These are phyloP conservation scores for Patagioenas fasciata DNA, from an alignment of 2,113 vertebrate genomes.

Conservation along the genomic window DNA sequence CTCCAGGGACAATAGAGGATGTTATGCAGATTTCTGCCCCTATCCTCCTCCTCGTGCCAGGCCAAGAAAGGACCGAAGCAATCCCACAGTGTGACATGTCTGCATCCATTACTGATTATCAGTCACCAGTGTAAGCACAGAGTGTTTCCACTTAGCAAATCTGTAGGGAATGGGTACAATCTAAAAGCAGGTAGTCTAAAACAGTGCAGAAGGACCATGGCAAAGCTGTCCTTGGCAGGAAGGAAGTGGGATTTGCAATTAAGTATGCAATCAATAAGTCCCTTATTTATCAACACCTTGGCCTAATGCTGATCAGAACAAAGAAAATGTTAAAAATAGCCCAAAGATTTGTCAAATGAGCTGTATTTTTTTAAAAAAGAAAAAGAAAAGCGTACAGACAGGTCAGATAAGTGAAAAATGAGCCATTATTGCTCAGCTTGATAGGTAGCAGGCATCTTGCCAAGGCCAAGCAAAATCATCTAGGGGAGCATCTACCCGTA, in stretches of 20 bases:
- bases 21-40: neutral
- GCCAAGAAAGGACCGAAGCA: neutral
- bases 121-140: neutral
- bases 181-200: neutral
- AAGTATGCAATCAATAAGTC: neutral
- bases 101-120: neutral
- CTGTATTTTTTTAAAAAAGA: neutral
- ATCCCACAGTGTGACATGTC: too few species aligned
- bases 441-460: neutral
- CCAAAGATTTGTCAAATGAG: neutral
- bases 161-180: neutral
- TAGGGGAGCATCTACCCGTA: rapidly evolving
- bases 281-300: rapidly evolving
- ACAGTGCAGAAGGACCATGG: neutral
- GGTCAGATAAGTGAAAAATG: neutral
- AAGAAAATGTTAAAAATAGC: neutral
- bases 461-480: neutral
- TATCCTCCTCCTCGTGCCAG: neutral
- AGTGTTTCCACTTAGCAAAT: neutral
- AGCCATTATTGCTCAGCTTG: neutral
- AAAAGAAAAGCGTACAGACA: neutral
- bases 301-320: neutral
- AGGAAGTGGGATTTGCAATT: neutral
- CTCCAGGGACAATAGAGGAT: rapidly evolving
- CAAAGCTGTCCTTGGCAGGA: neutral